These are phyloP conservation scores for Myotis planiceps DNA, from an alignment of 2,797 vertebrate genomes.

Conservation along the genomic window DNA sequence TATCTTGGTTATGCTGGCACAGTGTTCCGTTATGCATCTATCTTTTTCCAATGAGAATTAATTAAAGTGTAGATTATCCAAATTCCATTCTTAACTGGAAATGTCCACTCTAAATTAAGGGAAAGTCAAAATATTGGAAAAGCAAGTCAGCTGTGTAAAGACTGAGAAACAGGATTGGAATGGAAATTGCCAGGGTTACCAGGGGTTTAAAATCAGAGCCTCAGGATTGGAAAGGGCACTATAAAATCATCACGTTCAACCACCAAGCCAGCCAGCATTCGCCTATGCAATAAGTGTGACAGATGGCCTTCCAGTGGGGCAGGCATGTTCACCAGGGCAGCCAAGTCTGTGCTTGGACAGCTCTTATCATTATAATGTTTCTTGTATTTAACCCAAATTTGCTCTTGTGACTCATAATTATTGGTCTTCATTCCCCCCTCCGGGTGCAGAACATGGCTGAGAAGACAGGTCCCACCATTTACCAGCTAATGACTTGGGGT, in stretches of 20 bases:
- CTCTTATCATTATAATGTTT: neutral
- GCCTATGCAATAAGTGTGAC: neutral
- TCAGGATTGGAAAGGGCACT: neutral
- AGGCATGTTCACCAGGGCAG: neutral
- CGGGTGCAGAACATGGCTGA: neutral
- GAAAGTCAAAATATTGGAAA: constrained; percentile 45
- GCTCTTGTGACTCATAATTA: neutral
- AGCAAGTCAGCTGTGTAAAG: constrained; percentile 32
- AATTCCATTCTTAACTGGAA: constrained; percentile 34
- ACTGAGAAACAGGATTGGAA: neutral
- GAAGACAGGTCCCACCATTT: neutral
- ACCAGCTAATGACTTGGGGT: neutral
- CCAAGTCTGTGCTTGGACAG: neutral
- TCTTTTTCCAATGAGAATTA: constrained; percentile 31
- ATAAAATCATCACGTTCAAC: neutral
- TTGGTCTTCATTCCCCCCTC: neutral
- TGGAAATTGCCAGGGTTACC: neutral
- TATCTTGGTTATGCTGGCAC: constrained; percentile 8
- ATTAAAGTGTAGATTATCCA: constrained; percentile 55
- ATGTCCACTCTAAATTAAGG: constrained; percentile 44
- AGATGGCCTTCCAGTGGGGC: neutral
- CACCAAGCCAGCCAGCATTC: neutral
- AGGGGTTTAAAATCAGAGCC: constrained; percentile 21
- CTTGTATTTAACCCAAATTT: constrained; percentile 37
- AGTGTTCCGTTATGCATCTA: neutral